Evolutionary conservation across 2,888 invertebrate species (phyloP).

Genomic region (Diogma glabrata): DNA sequence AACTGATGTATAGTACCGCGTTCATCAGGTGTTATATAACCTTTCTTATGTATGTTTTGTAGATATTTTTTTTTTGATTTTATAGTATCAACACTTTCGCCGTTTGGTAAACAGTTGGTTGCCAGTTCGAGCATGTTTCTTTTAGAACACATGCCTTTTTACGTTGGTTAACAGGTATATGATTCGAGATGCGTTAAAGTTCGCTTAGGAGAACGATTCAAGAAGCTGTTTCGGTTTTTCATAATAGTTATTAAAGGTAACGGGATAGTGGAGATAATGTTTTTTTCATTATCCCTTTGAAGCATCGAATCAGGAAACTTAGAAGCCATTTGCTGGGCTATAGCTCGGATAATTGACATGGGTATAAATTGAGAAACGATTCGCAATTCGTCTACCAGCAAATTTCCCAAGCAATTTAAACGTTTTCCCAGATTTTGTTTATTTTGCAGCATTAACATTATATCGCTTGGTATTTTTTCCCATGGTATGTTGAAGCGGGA

Average conservation of each 20-base stretch:
- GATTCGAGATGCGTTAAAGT: background rate
- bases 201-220: conserved; percentile 10
- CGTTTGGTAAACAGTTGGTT: background rate
- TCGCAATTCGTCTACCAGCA: conserved; percentile 17
- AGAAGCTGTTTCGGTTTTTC: conserved; percentile 10
- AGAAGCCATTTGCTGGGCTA: conserved; percentile 13
- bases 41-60: background rate
- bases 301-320: conserved; percentile 17
- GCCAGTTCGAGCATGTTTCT: conserved; percentile 9
- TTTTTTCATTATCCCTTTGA: conserved; percentile 14
- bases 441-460: conserved; percentile 10
- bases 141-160: background rate
- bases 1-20: background rate
- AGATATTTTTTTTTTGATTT: background rate
- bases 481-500: conserved; percentile 16
- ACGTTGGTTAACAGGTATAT: conserved; percentile 10
- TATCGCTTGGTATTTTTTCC: conserved; percentile 16
- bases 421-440: conserved; percentile 13
- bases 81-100: too few species aligned
- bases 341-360: conserved; percentile 12
- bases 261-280: conserved; percentile 1
- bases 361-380: conserved; percentile 13
- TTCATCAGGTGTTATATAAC: background rate
- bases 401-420: conserved; percentile 15
- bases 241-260: background rate